Conservation (phyloP, 2,888 invertebrate species). For the Mesoligia furuncula region DNA sequence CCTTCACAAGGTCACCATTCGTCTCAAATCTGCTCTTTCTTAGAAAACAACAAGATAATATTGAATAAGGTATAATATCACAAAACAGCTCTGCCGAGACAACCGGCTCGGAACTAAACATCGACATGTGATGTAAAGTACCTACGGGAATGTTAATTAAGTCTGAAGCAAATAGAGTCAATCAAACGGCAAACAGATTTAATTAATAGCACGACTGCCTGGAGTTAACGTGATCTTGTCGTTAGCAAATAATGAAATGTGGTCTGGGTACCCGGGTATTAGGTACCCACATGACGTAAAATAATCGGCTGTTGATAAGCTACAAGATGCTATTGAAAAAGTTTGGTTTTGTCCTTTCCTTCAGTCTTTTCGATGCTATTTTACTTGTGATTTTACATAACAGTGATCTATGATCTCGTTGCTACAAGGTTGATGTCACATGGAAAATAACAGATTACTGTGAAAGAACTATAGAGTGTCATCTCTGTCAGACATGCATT, state of each 20-base stretch:
- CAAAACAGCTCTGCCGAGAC: constrained; percentile 3
- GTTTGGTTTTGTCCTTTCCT: not conserved
- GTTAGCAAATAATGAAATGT: constrained; percentile 74
- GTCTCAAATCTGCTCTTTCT: not conserved
- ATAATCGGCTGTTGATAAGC: not conserved
- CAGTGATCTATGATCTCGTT: not conserved
- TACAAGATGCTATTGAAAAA: not conserved
- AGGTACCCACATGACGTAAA: not conserved
- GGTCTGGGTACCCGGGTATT: constrained; percentile 29
- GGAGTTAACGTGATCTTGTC: constrained; percentile 81
- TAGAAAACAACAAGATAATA: not conserved
- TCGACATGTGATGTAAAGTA: constrained; percentile 46
- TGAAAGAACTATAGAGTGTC: not conserved
- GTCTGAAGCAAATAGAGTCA: constrained; percentile 82
- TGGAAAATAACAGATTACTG: not conserved
- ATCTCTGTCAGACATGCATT: not conserved
- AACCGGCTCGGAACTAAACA: constrained; percentile 40
- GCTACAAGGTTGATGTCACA: not conserved
- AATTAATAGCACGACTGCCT: constrained; percentile 85
- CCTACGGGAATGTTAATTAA: constrained; percentile 83
- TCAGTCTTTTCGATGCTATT: not conserved
- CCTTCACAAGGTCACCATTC: not conserved
- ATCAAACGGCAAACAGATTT: constrained; percentile 87
- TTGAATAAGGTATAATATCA: constrained; percentile 7
- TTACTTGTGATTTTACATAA: not conserved